Evolutionary conservation across 2,888 invertebrate species (phyloP), one percentile per base, ranked within the genome.

Genomic region (Spodoptera picta): DNA sequence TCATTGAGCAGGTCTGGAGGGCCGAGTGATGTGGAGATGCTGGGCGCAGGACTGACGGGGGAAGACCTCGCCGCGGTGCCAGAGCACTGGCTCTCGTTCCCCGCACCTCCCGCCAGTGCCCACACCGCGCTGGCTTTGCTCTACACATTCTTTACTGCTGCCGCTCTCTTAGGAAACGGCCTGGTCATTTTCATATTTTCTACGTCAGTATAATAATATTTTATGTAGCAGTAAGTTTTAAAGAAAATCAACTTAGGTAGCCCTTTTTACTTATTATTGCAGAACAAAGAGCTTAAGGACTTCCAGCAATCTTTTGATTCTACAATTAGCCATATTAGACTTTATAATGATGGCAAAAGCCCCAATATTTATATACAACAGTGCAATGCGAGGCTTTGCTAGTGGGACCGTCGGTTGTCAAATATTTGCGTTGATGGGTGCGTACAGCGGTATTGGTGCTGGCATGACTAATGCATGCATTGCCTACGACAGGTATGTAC

Each of bases 291-390:
- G 95, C 69, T 91, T 97, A 55, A 95, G 97, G 76, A 97, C 97
- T 0, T 97, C 98, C 2, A 98, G 98, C 51, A 98, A 98, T 84
- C 96, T 98, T 84, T 96, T 98, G 66, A 97, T 98, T 11, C 95
- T 98, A 55, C 97, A 98, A 88, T 90, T 98, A 85, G 97, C 98
- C 0, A 92, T 98, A 63, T 96, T 97, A 79, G 98, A 98, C 90
- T 98, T 98, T 82, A 90, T 97, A 41, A 98, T 98, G 98, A 98
- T 98, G 98, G 89, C 96, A 42, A 98, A 98, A 91, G 95, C 97
- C 0, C 98, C 98, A 0, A 96, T 98, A 73, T 97, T 98, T 87
- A 97, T 98, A 77, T 97, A 97, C 89, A 98, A 98, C 85, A 97
- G 97, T 42, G 97, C 97, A 77, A 95, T 97, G 86, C 95, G 96